Conservation (phyloP, 2,888 invertebrate species). For the Bugulina stolonifera region DNA sequence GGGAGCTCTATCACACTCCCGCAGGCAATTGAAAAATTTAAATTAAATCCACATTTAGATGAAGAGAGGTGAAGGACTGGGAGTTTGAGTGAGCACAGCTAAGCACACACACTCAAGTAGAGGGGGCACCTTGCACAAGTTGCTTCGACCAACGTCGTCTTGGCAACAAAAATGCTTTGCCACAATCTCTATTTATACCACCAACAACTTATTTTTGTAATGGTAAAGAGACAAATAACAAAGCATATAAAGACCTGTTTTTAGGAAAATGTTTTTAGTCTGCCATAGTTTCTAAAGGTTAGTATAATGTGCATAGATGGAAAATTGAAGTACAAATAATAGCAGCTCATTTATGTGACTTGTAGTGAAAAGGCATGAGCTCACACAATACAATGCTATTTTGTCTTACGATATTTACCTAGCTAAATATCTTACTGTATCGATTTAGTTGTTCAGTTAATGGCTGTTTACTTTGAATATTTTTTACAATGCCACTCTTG, state of each 20-base stretch:
- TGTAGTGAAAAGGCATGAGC: background rate
- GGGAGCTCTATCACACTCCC: background rate
- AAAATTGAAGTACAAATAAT: constrained; percentile 13
- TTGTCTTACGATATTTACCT: constrained; percentile 1
- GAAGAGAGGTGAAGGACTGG: background rate
- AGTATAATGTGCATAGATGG: background rate
- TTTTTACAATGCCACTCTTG: constrained; percentile 14
- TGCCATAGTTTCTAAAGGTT: background rate
- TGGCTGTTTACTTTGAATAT: constrained; percentile 1
- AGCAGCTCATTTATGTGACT: background rate
- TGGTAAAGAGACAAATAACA: background rate
- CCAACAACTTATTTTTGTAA: background rate
- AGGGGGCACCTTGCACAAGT: background rate
- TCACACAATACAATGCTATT: background rate
- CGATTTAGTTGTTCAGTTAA: constrained; percentile 22
- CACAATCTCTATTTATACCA: background rate
- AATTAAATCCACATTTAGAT: background rate
- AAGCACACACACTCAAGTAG: background rate
- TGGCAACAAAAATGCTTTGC: background rate
- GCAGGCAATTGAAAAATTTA: background rate
- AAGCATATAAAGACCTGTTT: background rate
- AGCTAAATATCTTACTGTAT: background rate
- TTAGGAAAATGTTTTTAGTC: background rate
- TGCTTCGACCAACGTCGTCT: background rate
- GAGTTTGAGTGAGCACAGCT: background rate